These are phyloP conservation scores for Malaclemys terrapin DNA, from an alignment of 2,113 vertebrate genomes.

Conservation along the genomic window DNA sequence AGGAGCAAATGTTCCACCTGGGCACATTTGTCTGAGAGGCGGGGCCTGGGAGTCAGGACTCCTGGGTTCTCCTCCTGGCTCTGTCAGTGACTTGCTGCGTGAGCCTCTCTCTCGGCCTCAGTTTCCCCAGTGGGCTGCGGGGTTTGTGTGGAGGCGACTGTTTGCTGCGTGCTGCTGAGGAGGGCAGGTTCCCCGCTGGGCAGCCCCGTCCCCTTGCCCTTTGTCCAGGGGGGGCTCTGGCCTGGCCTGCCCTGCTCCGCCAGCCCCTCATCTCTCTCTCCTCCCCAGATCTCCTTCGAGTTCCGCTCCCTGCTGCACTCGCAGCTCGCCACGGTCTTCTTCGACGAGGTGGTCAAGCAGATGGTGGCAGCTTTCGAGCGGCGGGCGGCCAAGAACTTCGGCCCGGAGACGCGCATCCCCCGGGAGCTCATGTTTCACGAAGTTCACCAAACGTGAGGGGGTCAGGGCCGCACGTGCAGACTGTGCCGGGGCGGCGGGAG, in stretches of 20 bases:
- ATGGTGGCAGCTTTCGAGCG: slow-evolving; percentile 94
- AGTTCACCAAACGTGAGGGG: slow-evolving; percentile 90
- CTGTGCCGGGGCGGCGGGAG: slow-evolving; percentile 15
- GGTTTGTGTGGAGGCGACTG: background rate
- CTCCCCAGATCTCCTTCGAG: slow-evolving; percentile 92
- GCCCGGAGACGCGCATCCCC: slow-evolving; percentile 92
- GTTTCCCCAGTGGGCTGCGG: background rate
- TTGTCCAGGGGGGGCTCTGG: background rate
- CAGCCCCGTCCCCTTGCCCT: background rate
- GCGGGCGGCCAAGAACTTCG: slow-evolving; percentile 87
- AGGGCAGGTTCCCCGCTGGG: too few species aligned
- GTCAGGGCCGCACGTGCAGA: background rate
- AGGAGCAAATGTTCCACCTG: background rate
- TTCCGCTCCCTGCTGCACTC: slow-evolving; percentile 96
- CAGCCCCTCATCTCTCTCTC: rapidly evolving
- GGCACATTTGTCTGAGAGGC: background rate
- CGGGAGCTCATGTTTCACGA: slow-evolving; percentile 95
- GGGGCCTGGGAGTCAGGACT: background rate
- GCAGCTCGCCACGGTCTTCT: slow-evolving; percentile 93
- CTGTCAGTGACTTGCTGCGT: too few species aligned
- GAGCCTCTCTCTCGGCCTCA: background rate
- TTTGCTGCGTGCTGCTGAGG: too few species aligned
- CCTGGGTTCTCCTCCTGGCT: background rate
- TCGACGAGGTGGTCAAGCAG: slow-evolving; percentile 95
- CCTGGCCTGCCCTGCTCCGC: background rate